Base-by-base conservation (phyloP, 1,140 invertebrate genomes). In the Orchesella cincta region DNA sequence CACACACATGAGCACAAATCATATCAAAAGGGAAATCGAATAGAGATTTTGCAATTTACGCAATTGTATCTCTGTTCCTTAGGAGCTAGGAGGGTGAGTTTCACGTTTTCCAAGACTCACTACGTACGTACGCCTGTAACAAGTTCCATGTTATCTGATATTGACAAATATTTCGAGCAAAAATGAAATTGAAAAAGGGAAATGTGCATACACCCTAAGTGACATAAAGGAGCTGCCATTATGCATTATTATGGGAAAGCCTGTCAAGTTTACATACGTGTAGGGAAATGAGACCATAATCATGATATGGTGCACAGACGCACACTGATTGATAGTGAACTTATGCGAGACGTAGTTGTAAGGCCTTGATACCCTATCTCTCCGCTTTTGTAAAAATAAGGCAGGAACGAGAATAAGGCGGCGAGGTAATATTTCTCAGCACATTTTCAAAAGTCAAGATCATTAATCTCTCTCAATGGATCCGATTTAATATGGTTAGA, bases 371-470 rank as follows among this genome's bases (percentile, higher is more conserved):
- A n/a, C n/a, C n/a, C n/a, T n/a, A n/a, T 20, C 20, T 12, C 39
- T 46, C 8, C 20, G 39, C 20, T 12, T 8, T 8, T 8, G 39
- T 8, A 46, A 12, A 57, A 57, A 57, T 18, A 12, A n/a, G 5
- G n/a, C 54, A 14, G 54, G 31, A 67, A 67, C 23, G 62, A 31
- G 8, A 33, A 67, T 8, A 67, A 33, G 62, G 62, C 62, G 62
- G 62, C n/a, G 12, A 31, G 29, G 62, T 67, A 67, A 67, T 67
- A 67, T 67, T 67, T 67, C 62, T 67, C 31, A 29, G 62, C 31
- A 67, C 62, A 67, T 67, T 67, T 67, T 33, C 28, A 67, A 67
- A 67, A 29, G 31, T 67, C 62, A 67, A 67, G 62, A 67, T 67
- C 62, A 67, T 67, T 67, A 67, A 67, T 67, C 62, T 67, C 62